These are phyloP conservation scores for Clupea harengus DNA, from an alignment of 2,113 vertebrate genomes.

Conservation along the genomic window DNA sequence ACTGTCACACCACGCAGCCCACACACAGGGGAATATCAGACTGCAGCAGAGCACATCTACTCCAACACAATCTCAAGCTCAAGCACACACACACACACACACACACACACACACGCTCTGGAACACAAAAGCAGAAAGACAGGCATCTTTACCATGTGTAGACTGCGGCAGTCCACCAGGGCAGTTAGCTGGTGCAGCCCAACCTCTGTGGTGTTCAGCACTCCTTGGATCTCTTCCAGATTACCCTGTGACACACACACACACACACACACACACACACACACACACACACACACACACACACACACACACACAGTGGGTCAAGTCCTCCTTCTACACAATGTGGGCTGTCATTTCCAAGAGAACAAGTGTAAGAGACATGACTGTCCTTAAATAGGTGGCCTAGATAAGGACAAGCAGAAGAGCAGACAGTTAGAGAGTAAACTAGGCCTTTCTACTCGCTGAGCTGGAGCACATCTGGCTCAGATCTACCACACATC, in stretches of 20 bases:
- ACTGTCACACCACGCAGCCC: too few species aligned
- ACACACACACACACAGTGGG: constrained; percentile 6
- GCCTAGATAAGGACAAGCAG: not conserved
- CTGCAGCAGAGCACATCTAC: not conserved
- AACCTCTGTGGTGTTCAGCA: constrained; percentile 90
- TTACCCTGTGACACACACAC: constrained; percentile 72
- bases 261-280: constrained; percentile 10
- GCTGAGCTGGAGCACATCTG: not conserved
- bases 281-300: constrained; percentile 20
- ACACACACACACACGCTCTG: not conserved
- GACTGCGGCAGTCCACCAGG: constrained; percentile 94
- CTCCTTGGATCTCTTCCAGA: constrained; percentile 83
- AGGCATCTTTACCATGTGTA: constrained; percentile 87
- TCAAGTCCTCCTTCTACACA: constrained; percentile 5
- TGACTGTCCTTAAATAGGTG: not conserved
- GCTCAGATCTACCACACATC: not conserved
- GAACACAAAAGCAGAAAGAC: not conserved
- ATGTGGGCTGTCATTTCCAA: not conserved
- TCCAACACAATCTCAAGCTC: too few species aligned
- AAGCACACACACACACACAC: not conserved
- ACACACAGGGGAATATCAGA: too few species aligned
- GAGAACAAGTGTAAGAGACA: not conserved
- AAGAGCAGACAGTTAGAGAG: not conserved
- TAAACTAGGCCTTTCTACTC: not conserved
- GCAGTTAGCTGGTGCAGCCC: constrained; percentile 95